Evolutionary conservation across 2,797 vertebrate genomes (phyloP), one percentile per base, ranked within the genome.

Genomic region (Notolepis coatsorum): DNA sequence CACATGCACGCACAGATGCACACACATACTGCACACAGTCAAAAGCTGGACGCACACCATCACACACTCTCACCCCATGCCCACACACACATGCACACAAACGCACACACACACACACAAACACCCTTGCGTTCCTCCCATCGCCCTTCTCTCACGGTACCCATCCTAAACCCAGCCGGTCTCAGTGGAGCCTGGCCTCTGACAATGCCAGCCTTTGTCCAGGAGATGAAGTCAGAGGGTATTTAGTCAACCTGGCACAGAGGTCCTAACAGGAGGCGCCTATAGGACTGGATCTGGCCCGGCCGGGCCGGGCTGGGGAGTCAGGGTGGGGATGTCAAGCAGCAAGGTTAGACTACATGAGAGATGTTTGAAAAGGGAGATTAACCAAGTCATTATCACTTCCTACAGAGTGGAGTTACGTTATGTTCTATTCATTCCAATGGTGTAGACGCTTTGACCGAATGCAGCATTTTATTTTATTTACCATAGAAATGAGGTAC

Each of bases 121-220:
- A 43, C 18, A 46, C 42, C 21, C 5, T 6, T 21, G 12, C 42
- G 35, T 39, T 15, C 27, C 17, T 15, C 47, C 28, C 28, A 31
- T 45, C 21, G 2, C 28, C 10, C 46, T 3, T 30, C 21, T 43
- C 47, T 69, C 43, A 53, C 21, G 31, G 39, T 31, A 27, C 46
- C 54, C 41, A 61, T 61, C 41, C 24, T 35, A 68, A 20, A 42
- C 35, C 8, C 56, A 56, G 51, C 23, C 35, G 55, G 59, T 63
- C 63, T 71, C 17, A 28, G 25, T 39, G 24, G 28, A 67, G 67
- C 25, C 50, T 64, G 20, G 27, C 18, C 24, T 13, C 50, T 21
- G 24, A 71, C 70, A 71, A 79, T 68, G 38, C 42, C 25, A 48
- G 43, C 20, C 62, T 62, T 68, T 77, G 63, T 68, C 53, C 48